These are phyloP conservation scores for Tanypteryx hageni DNA, from an alignment of 2,888 invertebrate genomes.

Conservation along the genomic window DNA sequence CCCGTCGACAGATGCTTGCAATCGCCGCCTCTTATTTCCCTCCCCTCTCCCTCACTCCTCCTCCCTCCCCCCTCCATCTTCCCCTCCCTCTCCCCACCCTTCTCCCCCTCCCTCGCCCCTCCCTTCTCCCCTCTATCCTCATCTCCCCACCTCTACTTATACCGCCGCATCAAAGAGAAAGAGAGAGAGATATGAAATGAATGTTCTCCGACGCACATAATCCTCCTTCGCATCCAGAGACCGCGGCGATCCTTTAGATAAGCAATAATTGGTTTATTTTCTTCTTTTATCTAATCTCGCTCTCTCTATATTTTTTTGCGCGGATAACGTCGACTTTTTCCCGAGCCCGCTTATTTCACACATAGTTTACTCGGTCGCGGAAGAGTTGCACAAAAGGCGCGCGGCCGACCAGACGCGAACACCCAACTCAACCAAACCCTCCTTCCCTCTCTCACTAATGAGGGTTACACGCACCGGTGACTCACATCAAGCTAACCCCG, in stretches of 20 bases:
- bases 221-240: conserved; percentile 43
- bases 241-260: conserved; percentile 50
- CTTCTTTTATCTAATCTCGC: conserved; percentile 40
- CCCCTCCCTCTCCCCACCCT: neutral
- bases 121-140: neutral
- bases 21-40: neutral
- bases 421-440: neutral
- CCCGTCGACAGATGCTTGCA: conserved; percentile 4
- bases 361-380: conserved; percentile 4
- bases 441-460: neutral
- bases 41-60: neutral
- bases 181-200: neutral
- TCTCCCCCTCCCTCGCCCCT: neutral
- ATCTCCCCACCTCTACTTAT: neutral
- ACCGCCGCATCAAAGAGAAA: neutral
- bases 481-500: neutral
- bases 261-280: conserved; percentile 61
- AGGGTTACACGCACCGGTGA: neutral
- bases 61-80: neutral
- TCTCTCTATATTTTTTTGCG: neutral
- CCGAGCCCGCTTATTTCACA: conserved; percentile 16
- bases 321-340: neutral
- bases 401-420: neutral
- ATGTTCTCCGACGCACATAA: conserved; percentile 13
- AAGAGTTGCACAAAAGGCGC: neutral